Conservation (phyloP, 2,797 vertebrate species). For the Brachymystax lenok region DNA sequence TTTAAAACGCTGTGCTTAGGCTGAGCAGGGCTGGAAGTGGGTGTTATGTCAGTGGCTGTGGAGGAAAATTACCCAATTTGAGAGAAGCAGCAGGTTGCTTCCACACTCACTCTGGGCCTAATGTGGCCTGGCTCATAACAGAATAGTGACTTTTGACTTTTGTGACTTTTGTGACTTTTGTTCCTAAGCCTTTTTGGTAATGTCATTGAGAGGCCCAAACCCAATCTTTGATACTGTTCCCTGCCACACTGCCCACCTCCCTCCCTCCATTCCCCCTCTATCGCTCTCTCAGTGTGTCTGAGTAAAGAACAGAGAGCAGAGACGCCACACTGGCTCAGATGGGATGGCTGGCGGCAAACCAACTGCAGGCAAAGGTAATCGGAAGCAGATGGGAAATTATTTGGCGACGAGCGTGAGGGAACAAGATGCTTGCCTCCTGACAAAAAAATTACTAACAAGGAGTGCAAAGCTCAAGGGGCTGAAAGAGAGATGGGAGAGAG, state of each 20-base stretch:
- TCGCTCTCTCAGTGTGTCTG: conserved; percentile 63
- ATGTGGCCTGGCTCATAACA: conserved; percentile 1
- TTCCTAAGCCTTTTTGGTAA: background rate
- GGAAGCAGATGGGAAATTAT: conserved; percentile 88
- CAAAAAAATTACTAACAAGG: conserved; percentile 49
- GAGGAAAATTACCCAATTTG: conserved; percentile 73
- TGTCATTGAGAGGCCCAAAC: conserved; percentile 17
- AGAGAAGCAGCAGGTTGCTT: conserved; percentile 60
- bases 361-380: conserved; percentile 88
- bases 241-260: conserved; percentile 5
- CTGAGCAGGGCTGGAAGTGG: conserved; percentile 67
- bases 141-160: background rate
- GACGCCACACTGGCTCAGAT: conserved; percentile 75
- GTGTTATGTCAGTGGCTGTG: conserved; percentile 69
- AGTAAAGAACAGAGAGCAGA: conserved; percentile 65
- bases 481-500: conserved; percentile 54
- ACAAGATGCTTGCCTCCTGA: conserved; percentile 75
- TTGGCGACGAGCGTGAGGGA: conserved; percentile 79
- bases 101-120: conserved; percentile 44
- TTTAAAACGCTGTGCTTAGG: conserved; percentile 58
- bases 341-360: conserved; percentile 75
- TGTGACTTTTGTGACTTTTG: background rate
- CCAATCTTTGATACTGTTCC: background rate
- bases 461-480: conserved; percentile 47
- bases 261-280: conserved; percentile 41